Base-by-base conservation (phyloP, 2,888 invertebrate genomes). In the Dastarcus helophoroides region DNA sequence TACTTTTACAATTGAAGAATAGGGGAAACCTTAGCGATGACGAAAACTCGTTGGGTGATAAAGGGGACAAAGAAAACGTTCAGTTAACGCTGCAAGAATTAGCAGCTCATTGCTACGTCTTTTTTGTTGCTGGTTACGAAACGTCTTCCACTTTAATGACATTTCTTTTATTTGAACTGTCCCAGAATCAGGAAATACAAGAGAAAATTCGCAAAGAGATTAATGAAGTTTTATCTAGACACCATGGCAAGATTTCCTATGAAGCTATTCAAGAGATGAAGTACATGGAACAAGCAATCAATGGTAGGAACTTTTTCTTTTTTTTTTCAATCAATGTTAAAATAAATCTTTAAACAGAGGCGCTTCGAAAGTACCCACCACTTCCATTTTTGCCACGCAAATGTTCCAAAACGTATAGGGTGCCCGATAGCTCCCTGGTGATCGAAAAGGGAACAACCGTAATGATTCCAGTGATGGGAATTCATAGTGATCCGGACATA, bases 1-100 rank as follows among this genome's bases (percentile, higher is more conserved):
- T 69, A 3, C 50, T 71, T 27, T 51, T 67, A 9, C 60, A 70
- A 21, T 40, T 70, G 19, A 65, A 65, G 39, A 58, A 63, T 16
- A 52, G 57, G 35, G 51, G 50, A 7, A 35, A 28, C 3, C 21
- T 24, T 13, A 24, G 26, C 2, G 29, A 30, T 9, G 16, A 2
- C 12, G 16, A 11, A 1, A 10, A 16, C 6, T 2, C 12, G n/a
- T 8, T 14, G 10, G 10, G 13, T 13, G 6, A 8, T n/a, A 5
- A 14, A 7, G 26, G 23, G 3, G 21, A 26, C 15, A 5, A 17
- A 10, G 21, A 14, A 12, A 22, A 17, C 22, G 24, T 26, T 6
- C 19, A 19, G 3, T 11, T 39, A 6, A 34, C 37, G 4, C 23
- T 40, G 9, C 34, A 48, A 0, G 31, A 36, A 14, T 35, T 63